These are phyloP conservation scores for Syrrhaptes paradoxus DNA, from an alignment of 2,113 vertebrate genomes.

Conservation along the genomic window DNA sequence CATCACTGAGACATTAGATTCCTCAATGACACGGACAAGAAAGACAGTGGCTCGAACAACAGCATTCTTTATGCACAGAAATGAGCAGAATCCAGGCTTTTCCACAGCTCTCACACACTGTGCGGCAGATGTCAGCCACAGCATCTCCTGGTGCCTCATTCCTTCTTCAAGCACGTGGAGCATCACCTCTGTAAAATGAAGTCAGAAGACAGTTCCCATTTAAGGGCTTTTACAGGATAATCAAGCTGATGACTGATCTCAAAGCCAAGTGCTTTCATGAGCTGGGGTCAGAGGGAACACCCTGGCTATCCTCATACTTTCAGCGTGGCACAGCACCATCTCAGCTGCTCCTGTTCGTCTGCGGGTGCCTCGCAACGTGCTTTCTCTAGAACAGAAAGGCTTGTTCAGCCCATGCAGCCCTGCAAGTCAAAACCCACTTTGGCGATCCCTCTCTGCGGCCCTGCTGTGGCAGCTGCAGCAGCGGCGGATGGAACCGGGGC, in stretches of 20 bases:
- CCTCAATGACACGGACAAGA: background rate
- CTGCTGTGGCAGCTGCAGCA: no score
- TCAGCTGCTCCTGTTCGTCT: background rate
- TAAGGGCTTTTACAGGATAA: background rate
- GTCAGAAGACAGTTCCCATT: background rate
- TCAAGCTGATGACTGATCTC: background rate
- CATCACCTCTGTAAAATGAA: background rate
- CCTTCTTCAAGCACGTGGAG: background rate
- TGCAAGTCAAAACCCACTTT: accelerated
- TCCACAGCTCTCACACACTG: background rate
- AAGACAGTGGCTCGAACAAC: background rate
- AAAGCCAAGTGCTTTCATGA: background rate
- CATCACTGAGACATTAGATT: slow-evolving; percentile 13
- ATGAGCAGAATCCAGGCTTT: background rate
- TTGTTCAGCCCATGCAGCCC: accelerated
- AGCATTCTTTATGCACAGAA: background rate
- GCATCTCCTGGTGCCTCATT: background rate
- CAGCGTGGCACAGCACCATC: background rate
- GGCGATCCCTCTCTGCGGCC: background rate
- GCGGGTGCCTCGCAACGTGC: background rate
- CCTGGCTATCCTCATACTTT: accelerated
- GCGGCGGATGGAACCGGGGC: no score
- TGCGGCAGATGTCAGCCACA: accelerated
- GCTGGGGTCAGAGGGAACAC: background rate
- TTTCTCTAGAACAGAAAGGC: no score